Evolutionary conservation across 2,113 vertebrate genomes (phyloP), one percentile per base, ranked within the genome.

Genomic region (Periophthalmus modestus): DNA sequence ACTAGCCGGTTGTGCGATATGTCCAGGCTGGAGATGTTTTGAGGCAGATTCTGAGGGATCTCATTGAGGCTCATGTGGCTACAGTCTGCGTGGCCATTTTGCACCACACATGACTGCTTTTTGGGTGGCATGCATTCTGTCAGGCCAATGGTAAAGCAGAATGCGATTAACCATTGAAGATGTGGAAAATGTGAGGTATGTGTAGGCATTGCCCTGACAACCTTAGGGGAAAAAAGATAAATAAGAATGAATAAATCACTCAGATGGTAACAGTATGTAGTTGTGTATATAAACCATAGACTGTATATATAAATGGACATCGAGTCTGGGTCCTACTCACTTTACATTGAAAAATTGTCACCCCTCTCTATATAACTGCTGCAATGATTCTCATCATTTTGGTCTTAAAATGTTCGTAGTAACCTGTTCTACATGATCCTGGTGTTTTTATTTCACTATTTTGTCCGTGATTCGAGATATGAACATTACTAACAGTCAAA

Each of bases 1-100:
- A 0, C 83, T 59, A 99, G 63, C 74, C 93, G 93, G 77, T 99
- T 99, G 82, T 99, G 97, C 65, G 96, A 97, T 66, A 98, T 83
- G 34, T 97, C 96, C 82, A 99, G 86, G 12, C 79, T 70, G 0
- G 82, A 95, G 85, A 98, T 95, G 71, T 95, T 94, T 7, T 36
- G 1, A 0, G 97, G 96, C 21, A 98, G 94, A 86, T 98, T 78
- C 2, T 86, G 70, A 0, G 98, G 98, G 66, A 98, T 82, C 0
- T 82, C 80, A 0, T 63, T 92, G 73, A 99, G 91, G 46, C 93
- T 94, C 72, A 95, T 89, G 73, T 96, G 98, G 76, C 95, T 96
- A 83, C 98, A 99, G 89, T 98, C 96, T 1, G 96, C 98, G 47
- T 61, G 82, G 72, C 84, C 82, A 0, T 85, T 67, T 48, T 48